Evolutionary conservation across 2,113 vertebrate genomes (phyloP).

Genomic region (Coturnix japonica): DNA sequence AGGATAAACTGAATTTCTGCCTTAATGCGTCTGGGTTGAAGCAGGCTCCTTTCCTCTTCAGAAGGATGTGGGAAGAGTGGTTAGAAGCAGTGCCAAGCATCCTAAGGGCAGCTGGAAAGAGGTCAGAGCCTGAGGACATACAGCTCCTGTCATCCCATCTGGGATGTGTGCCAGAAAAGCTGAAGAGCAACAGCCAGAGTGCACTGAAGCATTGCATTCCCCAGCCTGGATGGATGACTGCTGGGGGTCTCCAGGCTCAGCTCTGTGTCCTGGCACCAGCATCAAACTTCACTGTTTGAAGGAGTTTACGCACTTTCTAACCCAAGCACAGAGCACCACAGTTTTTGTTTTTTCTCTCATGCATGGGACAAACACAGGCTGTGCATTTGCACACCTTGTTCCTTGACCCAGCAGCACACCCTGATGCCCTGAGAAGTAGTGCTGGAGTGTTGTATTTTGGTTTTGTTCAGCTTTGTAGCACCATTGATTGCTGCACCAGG

Average conservation of each 20-base stretch:
- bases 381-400: background rate
- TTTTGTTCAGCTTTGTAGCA: background rate
- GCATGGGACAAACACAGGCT: background rate
- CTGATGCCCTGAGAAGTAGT: background rate
- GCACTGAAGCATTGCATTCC: background rate
- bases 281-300: background rate
- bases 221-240: background rate
- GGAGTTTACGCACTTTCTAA: background rate
- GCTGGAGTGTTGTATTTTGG: background rate
- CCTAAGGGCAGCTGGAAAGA: background rate
- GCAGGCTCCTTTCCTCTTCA: background rate
- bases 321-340: background rate
- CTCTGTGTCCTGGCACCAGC: background rate
- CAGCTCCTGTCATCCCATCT: background rate
- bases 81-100: background rate
- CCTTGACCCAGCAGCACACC: background rate
- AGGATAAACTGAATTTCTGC: background rate
- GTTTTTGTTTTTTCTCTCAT: background rate
- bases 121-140: background rate
- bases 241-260: background rate
- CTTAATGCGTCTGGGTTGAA: background rate
- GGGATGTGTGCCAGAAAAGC: background rate
- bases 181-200: background rate
- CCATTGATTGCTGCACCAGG: background rate
- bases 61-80: background rate